Percentiles rank a stretch among this genome's conserved stretches.
Conservation (phyloP, 2,797 vertebrate genomes). For the Cuculus canorus region DNA sequence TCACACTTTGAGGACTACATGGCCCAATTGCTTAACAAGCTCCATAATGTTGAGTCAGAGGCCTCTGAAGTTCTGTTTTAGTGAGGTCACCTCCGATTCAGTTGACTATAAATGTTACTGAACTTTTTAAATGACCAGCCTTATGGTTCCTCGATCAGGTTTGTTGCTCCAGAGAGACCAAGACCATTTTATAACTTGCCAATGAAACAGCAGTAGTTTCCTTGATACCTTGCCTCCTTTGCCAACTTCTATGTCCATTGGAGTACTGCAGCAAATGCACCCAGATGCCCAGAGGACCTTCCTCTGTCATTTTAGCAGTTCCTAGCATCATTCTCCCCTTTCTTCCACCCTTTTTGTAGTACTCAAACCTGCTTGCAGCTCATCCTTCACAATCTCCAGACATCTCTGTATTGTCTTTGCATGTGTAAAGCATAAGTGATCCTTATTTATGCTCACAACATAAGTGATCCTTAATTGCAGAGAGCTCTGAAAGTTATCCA, state of each 20-base stretch:
- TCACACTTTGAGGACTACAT: not conserved
- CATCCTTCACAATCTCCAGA: not conserved
- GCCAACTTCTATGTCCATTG: not conserved
- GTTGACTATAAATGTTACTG: not conserved
- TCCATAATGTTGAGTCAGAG: not conserved
- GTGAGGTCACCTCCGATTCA: not conserved
- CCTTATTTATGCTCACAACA: too few relatives aligned
- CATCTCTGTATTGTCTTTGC: not conserved
- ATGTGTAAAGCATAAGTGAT: not conserved
- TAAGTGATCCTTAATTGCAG: not conserved
- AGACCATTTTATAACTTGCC: not conserved
- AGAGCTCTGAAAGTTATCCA: conserved; percentile 31
- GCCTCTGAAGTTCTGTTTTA: not conserved
- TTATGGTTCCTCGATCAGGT: not conserved
- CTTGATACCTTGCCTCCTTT: not conserved
- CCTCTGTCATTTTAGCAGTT: not conserved
- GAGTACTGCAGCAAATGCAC: not conserved
- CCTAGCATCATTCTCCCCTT: not conserved
- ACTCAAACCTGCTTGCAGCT: not conserved
- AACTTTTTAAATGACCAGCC: not conserved
- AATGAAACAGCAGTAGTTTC: not conserved
- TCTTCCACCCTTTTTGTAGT: not conserved
- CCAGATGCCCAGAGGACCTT: not conserved
- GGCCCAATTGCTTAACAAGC: not conserved
- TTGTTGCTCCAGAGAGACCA: not conserved